These are phyloP conservation scores for Byasa hedistus DNA, from an alignment of 2,888 invertebrate species.

Conservation along the genomic window DNA sequence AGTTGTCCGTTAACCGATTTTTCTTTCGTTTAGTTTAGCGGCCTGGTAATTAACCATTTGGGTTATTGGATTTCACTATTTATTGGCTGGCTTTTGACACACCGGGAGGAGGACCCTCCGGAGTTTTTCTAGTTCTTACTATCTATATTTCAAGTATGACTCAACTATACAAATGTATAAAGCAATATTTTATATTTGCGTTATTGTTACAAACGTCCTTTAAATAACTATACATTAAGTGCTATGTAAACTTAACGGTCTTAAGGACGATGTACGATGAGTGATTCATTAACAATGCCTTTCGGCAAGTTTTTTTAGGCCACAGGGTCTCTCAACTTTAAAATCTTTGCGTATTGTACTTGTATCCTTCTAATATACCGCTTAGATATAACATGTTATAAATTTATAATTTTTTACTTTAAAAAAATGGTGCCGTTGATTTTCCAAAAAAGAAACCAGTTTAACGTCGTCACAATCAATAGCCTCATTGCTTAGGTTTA, in stretches of 20 bases:
- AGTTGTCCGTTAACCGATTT: conserved; percentile 61
- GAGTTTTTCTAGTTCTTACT: conserved; percentile 29
- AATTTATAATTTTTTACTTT: not conserved
- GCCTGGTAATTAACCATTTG: conserved; percentile 73
- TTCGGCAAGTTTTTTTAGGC: conserved; percentile 20
- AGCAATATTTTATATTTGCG: not conserved
- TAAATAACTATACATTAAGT: not conserved
- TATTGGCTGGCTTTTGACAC: conserved; percentile 56
- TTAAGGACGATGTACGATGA: conserved; percentile 19
- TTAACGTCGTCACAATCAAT: not conserved
- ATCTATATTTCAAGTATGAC: not conserved
- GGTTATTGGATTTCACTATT: conserved; percentile 78
- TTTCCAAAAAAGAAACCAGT: not conserved
- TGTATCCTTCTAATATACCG: not conserved
- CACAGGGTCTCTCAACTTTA: conserved; percentile 19
- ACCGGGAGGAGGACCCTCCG: conserved; percentile 59
- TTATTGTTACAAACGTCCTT: not conserved
- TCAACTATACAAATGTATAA: not conserved
- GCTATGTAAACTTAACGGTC: conserved; percentile 17
- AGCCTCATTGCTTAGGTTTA: not conserved
- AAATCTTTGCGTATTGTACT: conserved; percentile 4
- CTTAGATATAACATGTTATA: not conserved
- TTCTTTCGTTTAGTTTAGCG: conserved; percentile 68
- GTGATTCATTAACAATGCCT: conserved; percentile 26
- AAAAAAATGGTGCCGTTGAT: not conserved